Evolutionary conservation across 1,140 invertebrate genomes (phyloP).

Genomic region (Ceratitis capitata): DNA sequence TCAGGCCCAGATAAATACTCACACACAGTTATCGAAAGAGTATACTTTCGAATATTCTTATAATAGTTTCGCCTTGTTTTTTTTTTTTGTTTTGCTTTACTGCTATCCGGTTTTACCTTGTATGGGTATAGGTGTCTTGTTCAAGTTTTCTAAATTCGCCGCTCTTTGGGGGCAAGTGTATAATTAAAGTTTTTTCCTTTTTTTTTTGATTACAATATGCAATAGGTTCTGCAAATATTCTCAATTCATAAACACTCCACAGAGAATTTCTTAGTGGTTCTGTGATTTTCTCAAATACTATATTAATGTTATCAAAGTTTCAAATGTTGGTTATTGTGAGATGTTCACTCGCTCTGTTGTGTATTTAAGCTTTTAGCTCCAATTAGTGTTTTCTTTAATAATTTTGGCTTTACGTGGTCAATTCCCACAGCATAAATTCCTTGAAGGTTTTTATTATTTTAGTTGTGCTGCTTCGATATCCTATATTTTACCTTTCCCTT

Average conservation of each 20-base stretch:
- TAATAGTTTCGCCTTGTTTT: not conserved
- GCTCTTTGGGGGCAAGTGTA: not conserved
- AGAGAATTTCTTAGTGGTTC: not conserved
- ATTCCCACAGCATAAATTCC: not conserved
- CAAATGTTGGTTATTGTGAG: not conserved
- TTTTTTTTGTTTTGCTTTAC: not conserved
- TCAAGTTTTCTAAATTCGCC: not conserved
- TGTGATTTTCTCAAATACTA: not conserved
- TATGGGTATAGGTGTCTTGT: not conserved
- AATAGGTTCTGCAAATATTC: not conserved
- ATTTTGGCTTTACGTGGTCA: not conserved
- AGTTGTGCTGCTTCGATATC: not conserved
- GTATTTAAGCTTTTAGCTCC: not conserved
- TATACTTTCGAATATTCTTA: not conserved
- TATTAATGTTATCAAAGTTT: not conserved
- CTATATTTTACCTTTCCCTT: not conserved
- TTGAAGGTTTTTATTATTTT: not conserved
- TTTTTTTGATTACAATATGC: too few species aligned
- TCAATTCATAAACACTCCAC: not conserved
- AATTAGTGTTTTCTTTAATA: not conserved
- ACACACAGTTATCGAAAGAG: not conserved
- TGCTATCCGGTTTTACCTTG: not conserved
- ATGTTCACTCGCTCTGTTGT: not conserved
- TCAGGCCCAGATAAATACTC: not conserved
- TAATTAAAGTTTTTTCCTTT: not conserved